Base-by-base conservation (phyloP, 1,140 invertebrate genomes). In the Magallana angulata region DNA sequence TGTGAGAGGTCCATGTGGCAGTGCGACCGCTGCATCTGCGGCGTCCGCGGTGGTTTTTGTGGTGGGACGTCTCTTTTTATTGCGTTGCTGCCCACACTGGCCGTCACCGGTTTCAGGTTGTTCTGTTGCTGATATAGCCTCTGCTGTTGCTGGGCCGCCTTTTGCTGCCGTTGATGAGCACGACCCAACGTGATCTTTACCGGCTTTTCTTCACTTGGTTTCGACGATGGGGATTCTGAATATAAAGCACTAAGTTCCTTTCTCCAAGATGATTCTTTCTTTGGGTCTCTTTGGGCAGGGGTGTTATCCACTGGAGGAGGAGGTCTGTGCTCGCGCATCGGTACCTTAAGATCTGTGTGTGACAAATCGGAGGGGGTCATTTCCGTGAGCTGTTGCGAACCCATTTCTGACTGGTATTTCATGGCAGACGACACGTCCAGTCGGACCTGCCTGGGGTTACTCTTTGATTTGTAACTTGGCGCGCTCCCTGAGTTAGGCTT, bases 31-130 rank as follows among this genome's bases (percentile, higher is more conserved):
- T 84, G 82, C 82, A 84, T 84, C 36, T 84, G 82, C 60, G 82
- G 82, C 18, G 82, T 84, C 36, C 82, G 16, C 14, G 82, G 82
- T 84, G 82, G 82, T 84, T 84, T 84, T 24, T 62, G 18, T 7
- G 82, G 82, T 60, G 82, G 82, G 24, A 24, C n/a, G 9, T 59
- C 59, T 60, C 30, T 84, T 24, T 82, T 82, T 8, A n/a, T 57
- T n/a, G 48, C 18, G 7, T 1, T 82, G 18, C 30, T 84, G 9
- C 57, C 30, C 7, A 84, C n/a, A 84, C 14, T 84, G 14, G 14
- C 57, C 18, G 24, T 57, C 7, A 59, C 60, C 9, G 82, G 82
- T 62, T 60, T 60, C 9, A 58, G 59, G 9, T 60, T 84, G 58
- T 58, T 82, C 57, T 80, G 82, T 5, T 56, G 18, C 11, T 64